Evolutionary conservation across 2,888 invertebrate species (phyloP).

Genomic region (Dryadula phaetusa): DNA sequence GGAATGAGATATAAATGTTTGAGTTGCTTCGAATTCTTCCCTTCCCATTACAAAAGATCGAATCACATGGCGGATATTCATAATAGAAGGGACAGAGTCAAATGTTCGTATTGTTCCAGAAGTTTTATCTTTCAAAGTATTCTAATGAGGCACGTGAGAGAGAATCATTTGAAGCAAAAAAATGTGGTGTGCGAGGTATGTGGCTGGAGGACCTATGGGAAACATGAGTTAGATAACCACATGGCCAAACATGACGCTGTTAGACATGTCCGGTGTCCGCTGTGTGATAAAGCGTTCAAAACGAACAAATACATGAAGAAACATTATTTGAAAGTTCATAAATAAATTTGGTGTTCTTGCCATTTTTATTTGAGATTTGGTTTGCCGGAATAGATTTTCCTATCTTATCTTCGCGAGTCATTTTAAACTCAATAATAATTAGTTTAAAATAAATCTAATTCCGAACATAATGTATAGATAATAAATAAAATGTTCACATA

Average conservation of each 20-base stretch:
- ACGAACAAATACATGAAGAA: conserved; percentile 54
- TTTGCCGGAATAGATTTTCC: not conserved
- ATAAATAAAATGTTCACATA: not conserved
- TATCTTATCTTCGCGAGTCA: too few species aligned
- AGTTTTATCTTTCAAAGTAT: conserved; percentile 48
- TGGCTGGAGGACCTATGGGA: conserved; percentile 52
- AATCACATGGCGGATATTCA: conserved; percentile 49
- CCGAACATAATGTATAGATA: not conserved
- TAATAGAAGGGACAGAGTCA: conserved; percentile 42
- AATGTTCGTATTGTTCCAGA: conserved; percentile 46
- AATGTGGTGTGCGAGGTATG: conserved; percentile 56
- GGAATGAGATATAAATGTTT: conserved; percentile 48
- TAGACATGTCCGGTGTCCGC: conserved; percentile 52
- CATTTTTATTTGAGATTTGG: not conserved
- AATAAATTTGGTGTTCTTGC: conserved; percentile 31
- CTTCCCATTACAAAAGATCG: conserved; percentile 45
- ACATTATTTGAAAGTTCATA: conserved; percentile 50
- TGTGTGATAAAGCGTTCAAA: conserved; percentile 56
- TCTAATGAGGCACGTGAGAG: conserved; percentile 52
- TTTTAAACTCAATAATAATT: too few species aligned
- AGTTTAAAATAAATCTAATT: too few species aligned
- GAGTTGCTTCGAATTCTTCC: conserved; percentile 46
- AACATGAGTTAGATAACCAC: conserved; percentile 50
- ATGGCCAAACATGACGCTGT: conserved; percentile 54
- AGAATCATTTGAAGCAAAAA: conserved; percentile 57